A percentile compares a stretch with the other conserved stretches of the same genome.
phyloP scores from a whole-genome alignment of 2,113 vertebrate species.

The Etia nguti region DNA sequence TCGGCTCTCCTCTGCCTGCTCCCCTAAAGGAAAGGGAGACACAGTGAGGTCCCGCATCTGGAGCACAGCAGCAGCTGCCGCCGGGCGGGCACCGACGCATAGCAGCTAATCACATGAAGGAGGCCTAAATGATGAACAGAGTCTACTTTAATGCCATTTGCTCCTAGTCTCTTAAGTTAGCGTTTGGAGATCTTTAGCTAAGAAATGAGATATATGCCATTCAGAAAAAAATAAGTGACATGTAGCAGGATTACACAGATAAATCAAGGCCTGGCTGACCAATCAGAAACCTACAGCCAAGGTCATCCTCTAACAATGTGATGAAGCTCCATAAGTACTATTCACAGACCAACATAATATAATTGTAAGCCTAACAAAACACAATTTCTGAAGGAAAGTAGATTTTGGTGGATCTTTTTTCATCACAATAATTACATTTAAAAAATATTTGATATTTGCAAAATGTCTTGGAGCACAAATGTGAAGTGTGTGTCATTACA shows the following conservation, averaged over 20 bases:
- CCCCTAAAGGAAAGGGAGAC: slow-evolving; percentile 73
- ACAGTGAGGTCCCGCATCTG: slow-evolving; percentile 68
- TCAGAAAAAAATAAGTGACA: slow-evolving; percentile 18
- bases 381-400: background rate
- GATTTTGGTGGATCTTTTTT: background rate
- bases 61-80: slow-evolving; percentile 48
- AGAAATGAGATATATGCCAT: slow-evolving; percentile 31
- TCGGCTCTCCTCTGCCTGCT: slow-evolving; percentile 73
- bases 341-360: background rate
- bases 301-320: background rate
- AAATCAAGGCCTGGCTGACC: background rate
- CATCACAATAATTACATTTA: background rate
- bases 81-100: slow-evolving; percentile 16
- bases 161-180: slow-evolving; percentile 10
- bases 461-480: background rate
- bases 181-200: background rate
- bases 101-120: slow-evolving; percentile 57
- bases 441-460: background rate
- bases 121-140: slow-evolving; percentile 42
- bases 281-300: background rate
- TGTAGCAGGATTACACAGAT: background rate
- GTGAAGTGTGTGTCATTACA: background rate
- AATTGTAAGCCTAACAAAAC: background rate
- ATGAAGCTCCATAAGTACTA: background rate
- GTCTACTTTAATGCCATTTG: slow-evolving; percentile 42